Percentiles rank a stretch among this genome's conserved stretches.
Conservation (phyloP, 2,113 vertebrate genomes). For the Chamaea fasciata region DNA sequence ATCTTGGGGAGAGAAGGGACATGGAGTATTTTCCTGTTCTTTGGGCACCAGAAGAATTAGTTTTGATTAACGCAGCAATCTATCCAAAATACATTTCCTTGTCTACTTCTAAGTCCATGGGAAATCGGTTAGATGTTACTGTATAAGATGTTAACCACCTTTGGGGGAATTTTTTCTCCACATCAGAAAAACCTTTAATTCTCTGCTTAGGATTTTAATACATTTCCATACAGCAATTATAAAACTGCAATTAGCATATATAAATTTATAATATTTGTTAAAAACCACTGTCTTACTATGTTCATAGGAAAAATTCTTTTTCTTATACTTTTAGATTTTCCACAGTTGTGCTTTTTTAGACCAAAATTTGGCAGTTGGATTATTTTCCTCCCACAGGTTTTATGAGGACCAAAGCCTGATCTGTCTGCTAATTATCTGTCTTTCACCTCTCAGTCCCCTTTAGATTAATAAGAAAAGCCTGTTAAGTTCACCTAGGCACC, state of each 20-base stretch:
- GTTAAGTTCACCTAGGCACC: neutral
- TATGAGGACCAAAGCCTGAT: neutral
- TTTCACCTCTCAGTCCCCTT: neutral
- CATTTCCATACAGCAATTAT: neutral
- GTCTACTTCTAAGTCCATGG: neutral
- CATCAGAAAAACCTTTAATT: neutral
- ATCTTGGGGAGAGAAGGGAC: neutral
- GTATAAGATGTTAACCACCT: neutral
- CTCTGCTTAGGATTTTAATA: neutral
- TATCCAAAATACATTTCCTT: neutral
- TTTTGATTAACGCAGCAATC: neutral
- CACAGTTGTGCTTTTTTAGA: neutral
- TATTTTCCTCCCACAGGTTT: neutral
- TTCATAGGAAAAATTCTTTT: neutral
- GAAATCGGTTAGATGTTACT: neutral
- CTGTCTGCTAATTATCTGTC: neutral
- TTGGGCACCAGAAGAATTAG: neutral
- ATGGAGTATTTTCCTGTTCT: neutral
- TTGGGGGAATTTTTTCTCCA: accelerated
- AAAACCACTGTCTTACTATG: neutral
- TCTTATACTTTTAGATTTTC: neutral
- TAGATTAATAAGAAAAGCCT: neutral
- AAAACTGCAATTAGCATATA: neutral
- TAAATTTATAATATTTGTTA: neutral
- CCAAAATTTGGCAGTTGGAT: neutral